Evolutionary conservation across 1,140 invertebrate species (phyloP).

Genomic region (Platyscapa corneri): DNA sequence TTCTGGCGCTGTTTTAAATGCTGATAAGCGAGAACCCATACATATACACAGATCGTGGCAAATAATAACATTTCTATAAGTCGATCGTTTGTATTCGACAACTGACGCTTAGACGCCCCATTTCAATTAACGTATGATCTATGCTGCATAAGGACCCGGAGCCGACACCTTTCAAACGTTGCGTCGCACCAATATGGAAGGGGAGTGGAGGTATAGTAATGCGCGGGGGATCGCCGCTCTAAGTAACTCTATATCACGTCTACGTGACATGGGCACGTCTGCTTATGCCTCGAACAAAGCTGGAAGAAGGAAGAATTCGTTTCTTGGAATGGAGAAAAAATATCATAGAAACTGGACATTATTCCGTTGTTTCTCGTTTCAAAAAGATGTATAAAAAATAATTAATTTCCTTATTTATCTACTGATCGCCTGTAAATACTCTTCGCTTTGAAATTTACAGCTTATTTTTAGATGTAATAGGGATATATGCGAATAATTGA

Average conservation of each 20-base stretch:
- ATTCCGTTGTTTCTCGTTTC: not conserved
- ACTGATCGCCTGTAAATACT: too few relatives aligned
- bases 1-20: conserved; percentile 26
- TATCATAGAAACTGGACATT: not conserved
- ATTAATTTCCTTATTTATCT: too few relatives aligned
- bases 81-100: conserved; percentile 75
- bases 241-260: conserved; percentile 75
- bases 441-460: too few relatives aligned
- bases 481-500: too few relatives aligned
- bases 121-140: conserved; percentile 77
- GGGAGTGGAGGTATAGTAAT: conserved; percentile 30
- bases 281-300: not conserved
- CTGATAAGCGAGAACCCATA: not conserved
- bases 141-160: conserved; percentile 70
- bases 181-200: conserved; percentile 65
- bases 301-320: not conserved
- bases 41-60: conserved; percentile 53
- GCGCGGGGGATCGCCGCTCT: conserved; percentile 58
- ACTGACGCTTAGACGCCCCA: conserved; percentile 68
- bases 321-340: not conserved
- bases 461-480: too few relatives aligned
- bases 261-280: conserved; percentile 68
- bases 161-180: conserved; percentile 68
- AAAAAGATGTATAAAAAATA: too few relatives aligned
- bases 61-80: conserved; percentile 76